Evolutionary conservation across 2,113 vertebrate genomes (phyloP).

Genomic region (Thymallus thymallus): DNA sequence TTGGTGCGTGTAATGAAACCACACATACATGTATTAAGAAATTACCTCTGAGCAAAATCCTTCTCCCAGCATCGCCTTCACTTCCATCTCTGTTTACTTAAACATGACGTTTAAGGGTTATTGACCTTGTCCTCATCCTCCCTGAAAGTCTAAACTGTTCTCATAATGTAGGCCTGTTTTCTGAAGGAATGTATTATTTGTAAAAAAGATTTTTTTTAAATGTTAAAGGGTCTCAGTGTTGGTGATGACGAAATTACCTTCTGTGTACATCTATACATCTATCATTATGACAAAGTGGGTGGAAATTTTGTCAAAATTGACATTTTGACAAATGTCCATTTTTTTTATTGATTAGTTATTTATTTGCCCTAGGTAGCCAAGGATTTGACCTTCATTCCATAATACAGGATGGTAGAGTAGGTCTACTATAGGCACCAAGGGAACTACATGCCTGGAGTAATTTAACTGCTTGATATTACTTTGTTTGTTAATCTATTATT

Average conservation of each 20-base stretch:
- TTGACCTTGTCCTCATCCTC: not conserved
- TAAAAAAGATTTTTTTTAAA: too few relatives aligned
- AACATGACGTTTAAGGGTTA: conserved; percentile 32
- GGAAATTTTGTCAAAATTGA: too few relatives aligned
- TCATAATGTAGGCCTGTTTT: not conserved
- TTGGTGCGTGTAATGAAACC: conserved; percentile 59
- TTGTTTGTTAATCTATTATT: too few relatives aligned
- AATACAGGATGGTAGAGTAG: too few relatives aligned
- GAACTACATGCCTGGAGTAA: too few relatives aligned
- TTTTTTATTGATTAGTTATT: too few relatives aligned
- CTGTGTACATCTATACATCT: not conserved
- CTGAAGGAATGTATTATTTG: not conserved
- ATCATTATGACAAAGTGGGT: not conserved
- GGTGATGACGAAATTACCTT: not conserved
- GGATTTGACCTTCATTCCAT: too few relatives aligned
- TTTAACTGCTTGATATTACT: too few relatives aligned
- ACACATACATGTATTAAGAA: conserved; percentile 67
- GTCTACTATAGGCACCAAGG: too few relatives aligned
- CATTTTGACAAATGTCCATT: too few relatives aligned
- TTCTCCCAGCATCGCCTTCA: conserved; percentile 28
- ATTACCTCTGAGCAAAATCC: conserved; percentile 56
- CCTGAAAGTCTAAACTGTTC: not conserved
- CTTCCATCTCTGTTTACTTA: conserved; percentile 37
- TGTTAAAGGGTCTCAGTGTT: not conserved
- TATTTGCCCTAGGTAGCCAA: too few relatives aligned